Conservation (phyloP, 1,140 invertebrate species). For the Apolygus lucorum region DNA sequence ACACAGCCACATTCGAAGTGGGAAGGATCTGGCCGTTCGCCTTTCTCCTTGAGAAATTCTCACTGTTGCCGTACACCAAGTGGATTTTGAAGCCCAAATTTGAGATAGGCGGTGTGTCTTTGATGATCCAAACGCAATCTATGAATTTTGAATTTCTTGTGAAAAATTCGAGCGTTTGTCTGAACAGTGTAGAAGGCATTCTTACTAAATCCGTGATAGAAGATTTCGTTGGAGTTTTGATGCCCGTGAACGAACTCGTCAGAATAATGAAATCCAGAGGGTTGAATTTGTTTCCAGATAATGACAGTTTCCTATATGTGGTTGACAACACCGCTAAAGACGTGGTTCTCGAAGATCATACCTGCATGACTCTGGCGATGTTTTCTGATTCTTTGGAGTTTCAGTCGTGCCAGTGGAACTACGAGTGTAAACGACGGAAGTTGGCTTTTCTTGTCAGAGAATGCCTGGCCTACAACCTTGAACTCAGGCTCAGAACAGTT, state of each 20-base stretch:
- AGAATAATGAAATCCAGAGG: not conserved
- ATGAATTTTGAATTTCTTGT: not conserved
- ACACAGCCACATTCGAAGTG: not conserved
- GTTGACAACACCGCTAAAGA: not conserved
- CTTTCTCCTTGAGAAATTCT: not conserved
- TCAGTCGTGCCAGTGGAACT: conserved; percentile 1
- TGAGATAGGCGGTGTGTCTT: not conserved
- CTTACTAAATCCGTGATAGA: not conserved
- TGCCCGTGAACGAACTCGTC: not conserved
- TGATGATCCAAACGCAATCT: too few relatives aligned
- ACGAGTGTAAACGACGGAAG: not conserved
- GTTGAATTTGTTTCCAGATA: conserved; percentile 7
- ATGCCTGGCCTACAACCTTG: not conserved
- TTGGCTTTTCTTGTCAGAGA: not conserved
- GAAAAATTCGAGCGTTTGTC: not conserved
- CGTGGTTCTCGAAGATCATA: conserved; percentile 11
- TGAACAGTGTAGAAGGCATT: not conserved
- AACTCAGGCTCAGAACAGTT: not conserved
- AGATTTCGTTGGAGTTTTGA: conserved; percentile 7
- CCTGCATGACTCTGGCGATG: conserved; percentile 5
- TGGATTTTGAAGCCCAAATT: not conserved
- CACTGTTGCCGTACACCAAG: not conserved
- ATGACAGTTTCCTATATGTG: conserved; percentile 1
- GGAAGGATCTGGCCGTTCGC: not conserved
- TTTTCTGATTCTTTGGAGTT: conserved; percentile 9